These are phyloP conservation scores for Microctenopoma stevenorrisi DNA, from an alignment of 2,797 vertebrate genomes.

Conservation along the genomic window DNA sequence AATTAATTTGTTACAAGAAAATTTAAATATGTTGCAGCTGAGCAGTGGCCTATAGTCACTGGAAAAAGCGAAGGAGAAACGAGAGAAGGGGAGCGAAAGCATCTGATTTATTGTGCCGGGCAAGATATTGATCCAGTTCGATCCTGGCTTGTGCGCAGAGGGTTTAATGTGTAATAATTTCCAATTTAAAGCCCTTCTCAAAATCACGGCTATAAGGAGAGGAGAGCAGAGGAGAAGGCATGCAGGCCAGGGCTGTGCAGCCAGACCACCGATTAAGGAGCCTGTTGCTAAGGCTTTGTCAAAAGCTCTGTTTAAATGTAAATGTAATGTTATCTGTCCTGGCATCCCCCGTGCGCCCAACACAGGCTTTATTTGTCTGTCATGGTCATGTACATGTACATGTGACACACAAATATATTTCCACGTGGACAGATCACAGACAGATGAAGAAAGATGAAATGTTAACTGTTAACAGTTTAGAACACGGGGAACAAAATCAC, in stretches of 20 bases:
- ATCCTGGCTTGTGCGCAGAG: conserved; percentile 91
- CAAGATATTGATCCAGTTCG: conserved; percentile 99
- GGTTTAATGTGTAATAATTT: conserved; percentile 99
- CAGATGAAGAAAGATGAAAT: conserved; percentile 35
- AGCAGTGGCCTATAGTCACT: conserved; percentile 93
- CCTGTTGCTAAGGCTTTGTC: conserved; percentile 97
- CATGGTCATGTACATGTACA: conserved; percentile 75
- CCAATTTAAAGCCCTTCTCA: conserved; percentile 99
- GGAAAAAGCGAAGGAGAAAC: conserved; percentile 60
- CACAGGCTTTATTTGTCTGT: conserved; percentile 93
- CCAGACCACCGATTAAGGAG: conserved; percentile 90
- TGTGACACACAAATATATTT: conserved; percentile 92
- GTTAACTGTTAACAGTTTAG: conserved; percentile 33
- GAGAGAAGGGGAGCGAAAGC: conserved; percentile 70
- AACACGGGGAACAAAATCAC: conserved; percentile 7
- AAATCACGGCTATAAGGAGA: conserved; percentile 97
- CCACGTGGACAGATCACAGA: conserved; percentile 63
- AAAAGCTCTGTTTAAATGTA: conserved; percentile 97
- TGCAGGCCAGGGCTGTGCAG: conserved; percentile 76
- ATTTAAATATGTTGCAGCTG: conserved; percentile 98
- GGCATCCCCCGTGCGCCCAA: conserved; percentile 94
- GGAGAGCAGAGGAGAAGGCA: conserved; percentile 74
- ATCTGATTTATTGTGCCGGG: conserved; percentile 99
- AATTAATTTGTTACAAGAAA: conserved; percentile 99
- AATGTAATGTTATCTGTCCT: conserved; percentile 93